Percentiles rank a stretch among this genome's conserved stretches.
Evolutionary conservation across 2,113 vertebrate species (phyloP).

Genomic region (Ptychochromis oligacanthus): DNA sequence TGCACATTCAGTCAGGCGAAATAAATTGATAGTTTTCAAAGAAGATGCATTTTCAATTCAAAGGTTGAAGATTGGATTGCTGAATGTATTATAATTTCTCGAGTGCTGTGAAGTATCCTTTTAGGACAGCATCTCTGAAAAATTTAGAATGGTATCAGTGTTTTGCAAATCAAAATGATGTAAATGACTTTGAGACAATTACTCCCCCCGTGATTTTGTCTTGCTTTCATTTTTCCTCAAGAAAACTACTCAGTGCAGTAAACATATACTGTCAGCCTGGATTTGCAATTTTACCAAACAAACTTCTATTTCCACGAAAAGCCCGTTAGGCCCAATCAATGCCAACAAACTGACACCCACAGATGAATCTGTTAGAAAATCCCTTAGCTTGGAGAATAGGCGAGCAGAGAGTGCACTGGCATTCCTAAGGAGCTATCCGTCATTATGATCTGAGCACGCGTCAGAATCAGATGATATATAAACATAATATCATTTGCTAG

Average conservation of each 20-base stretch:
- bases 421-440: conserved; percentile 68
- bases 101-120: not conserved
- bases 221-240: conserved; percentile 42
- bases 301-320: conserved; percentile 53
- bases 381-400: conserved; percentile 51
- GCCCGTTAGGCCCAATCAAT: conserved; percentile 67
- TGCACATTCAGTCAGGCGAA: conserved; percentile 58
- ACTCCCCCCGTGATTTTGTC: conserved; percentile 19
- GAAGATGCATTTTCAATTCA: conserved; percentile 40
- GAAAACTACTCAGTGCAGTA: conserved; percentile 35
- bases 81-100: conserved; percentile 7
- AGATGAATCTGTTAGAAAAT: conserved; percentile 67
- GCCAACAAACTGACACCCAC: conserved; percentile 64
- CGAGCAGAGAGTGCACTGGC: conserved; percentile 36
- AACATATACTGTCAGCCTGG: conserved; percentile 53
- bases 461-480: conserved; percentile 67
- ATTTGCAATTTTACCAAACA: conserved; percentile 68
- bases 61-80: not conserved
- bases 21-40: conserved; percentile 28
- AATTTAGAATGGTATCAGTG: not conserved
- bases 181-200: conserved; percentile 39
- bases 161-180: conserved; percentile 35
- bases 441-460: conserved; percentile 67
- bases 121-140: not conserved
- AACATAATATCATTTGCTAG: conserved; percentile 71